phyloP scores from a whole-genome alignment of 2,113 vertebrate genomes.

The Sander lucioperca region DNA sequence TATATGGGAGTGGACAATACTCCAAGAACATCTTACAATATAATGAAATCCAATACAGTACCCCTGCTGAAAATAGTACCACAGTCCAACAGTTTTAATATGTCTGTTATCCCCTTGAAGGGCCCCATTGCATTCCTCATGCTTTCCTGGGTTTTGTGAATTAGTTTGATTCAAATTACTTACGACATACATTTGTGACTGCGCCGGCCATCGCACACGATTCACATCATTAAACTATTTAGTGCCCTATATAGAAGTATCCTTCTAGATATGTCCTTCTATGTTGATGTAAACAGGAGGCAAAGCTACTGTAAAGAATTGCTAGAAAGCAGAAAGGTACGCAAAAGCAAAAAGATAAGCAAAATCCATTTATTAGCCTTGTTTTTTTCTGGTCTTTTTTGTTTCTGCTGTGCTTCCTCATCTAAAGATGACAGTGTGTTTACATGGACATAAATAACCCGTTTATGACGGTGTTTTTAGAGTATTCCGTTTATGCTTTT shows the following conservation, averaged over 20 bases:
- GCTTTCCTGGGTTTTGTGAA: background rate
- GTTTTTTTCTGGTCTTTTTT: constrained; percentile 21
- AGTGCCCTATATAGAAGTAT: background rate
- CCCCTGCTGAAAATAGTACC: background rate
- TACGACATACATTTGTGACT: background rate
- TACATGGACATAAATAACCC: no score
- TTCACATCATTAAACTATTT: constrained; percentile 5
- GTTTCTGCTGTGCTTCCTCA: constrained; percentile 26
- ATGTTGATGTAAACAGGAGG: constrained; percentile 20
- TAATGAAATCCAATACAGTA: constrained; percentile 1
- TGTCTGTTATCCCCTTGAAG: background rate
- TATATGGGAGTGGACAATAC: constrained; percentile 23
- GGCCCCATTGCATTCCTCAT: background rate
- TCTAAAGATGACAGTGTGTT: constrained; percentile 7
- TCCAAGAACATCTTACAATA: constrained; percentile 5
- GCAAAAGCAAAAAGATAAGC: constrained; percentile 38
- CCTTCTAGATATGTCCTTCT: background rate
- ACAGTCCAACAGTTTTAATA: background rate
- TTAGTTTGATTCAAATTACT: background rate
- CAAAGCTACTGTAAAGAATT: constrained; percentile 20
- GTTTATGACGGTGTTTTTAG: no score
- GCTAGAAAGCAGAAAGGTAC: constrained; percentile 16
- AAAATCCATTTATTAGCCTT: constrained; percentile 34
- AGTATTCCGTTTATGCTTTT: no score
- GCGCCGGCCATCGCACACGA: background rate